Conservation (phyloP, 2,888 invertebrate species). For the Fragum sueziense region DNA sequence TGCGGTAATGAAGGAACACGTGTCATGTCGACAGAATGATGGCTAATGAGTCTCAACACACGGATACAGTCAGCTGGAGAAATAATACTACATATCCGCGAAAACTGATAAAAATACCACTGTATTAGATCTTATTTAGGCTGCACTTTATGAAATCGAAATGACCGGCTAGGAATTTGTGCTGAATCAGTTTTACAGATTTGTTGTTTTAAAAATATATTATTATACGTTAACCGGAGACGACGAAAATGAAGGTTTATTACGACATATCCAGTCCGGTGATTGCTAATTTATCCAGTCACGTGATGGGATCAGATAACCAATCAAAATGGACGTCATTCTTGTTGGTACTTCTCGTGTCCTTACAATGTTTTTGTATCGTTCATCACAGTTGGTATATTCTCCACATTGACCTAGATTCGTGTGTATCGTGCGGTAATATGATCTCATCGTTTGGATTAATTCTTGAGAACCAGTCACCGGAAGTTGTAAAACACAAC, state of each 20-base stretch:
- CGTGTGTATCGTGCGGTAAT: background rate
- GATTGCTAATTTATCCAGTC: background rate
- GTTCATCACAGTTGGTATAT: constrained; percentile 10
- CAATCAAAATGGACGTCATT: constrained; percentile 14
- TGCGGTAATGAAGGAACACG: no score
- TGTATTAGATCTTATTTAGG: no score
- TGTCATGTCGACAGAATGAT: no score
- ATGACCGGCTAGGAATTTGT: no score
- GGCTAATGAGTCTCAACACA: no score
- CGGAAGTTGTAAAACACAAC: background rate
- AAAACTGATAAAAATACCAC: no score
- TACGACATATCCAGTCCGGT: constrained; percentile 15
- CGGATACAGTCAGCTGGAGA: no score
- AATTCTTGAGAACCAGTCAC: background rate
- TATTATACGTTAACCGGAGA: no score
- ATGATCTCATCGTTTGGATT: constrained; percentile 12
- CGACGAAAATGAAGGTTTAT: constrained; percentile 11
- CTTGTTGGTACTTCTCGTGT: background rate
- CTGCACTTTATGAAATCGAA: no score
- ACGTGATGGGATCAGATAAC: background rate
- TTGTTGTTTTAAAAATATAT: no score
- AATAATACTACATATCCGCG: no score
- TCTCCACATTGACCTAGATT: constrained; percentile 1
- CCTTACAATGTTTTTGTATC: constrained; percentile 7
- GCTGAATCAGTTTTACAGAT: no score